Conservation (phyloP, 2,113 vertebrate species). For the Tringa solitaria region DNA sequence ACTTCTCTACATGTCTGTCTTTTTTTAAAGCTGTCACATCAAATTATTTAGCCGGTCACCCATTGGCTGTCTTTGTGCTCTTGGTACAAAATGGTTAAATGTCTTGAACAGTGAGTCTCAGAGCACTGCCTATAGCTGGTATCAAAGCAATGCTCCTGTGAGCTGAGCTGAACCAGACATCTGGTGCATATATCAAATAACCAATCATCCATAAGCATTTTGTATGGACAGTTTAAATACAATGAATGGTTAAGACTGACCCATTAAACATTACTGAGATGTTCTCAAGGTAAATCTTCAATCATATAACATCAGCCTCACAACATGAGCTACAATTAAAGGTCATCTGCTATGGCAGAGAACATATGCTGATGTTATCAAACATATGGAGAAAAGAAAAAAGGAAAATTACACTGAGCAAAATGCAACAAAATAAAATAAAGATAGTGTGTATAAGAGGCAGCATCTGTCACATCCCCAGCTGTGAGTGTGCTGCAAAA, state of each 20-base stretch:
- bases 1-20: neutral
- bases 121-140: neutral
- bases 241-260: conserved; percentile 26
- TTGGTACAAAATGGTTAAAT: neutral
- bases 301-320: conserved; percentile 14
- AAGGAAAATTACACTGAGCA: neutral
- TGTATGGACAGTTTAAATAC: conserved; percentile 30
- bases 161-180: conserved; percentile 3
- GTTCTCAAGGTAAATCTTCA: conserved; percentile 56
- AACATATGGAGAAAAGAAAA: conserved; percentile 3
- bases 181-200: conserved; percentile 26
- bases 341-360: conserved; percentile 3
- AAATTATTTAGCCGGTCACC: neutral
- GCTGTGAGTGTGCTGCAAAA: neutral
- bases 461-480: neutral
- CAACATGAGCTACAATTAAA: conserved; percentile 42
- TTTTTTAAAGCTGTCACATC: neutral
- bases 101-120: neutral
- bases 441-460: neutral
- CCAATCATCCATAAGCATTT: conserved; percentile 29
- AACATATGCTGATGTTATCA: conserved; percentile 33
- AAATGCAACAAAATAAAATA: neutral
- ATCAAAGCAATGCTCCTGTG: neutral
- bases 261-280: conserved; percentile 47
- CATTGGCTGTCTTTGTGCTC: neutral